Conservation (phyloP, 2,113 vertebrate species). For the Hippocampus abdominalis region DNA sequence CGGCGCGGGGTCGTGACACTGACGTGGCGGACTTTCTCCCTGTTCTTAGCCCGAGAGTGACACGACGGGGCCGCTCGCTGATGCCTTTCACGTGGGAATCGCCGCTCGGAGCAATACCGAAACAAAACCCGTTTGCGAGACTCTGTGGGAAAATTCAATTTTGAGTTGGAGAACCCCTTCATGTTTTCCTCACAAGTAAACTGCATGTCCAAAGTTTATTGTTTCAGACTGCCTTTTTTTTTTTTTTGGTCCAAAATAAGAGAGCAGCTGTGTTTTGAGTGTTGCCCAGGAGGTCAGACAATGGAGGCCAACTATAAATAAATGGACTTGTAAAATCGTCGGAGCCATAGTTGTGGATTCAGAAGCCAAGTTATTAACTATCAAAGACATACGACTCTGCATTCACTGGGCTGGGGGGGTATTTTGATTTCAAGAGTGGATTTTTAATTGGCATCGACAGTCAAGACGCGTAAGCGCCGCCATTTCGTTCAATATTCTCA, state of each 20-base stretch:
- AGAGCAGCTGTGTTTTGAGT: slow-evolving; percentile 77
- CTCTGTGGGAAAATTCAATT: slow-evolving; percentile 89
- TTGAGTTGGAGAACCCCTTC: slow-evolving; percentile 70
- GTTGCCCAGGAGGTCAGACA: slow-evolving; percentile 61
- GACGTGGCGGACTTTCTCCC: slow-evolving; percentile 76
- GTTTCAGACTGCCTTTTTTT: slow-evolving; percentile 70
- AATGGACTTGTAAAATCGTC: slow-evolving; percentile 39
- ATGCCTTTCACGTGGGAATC: slow-evolving; percentile 94
- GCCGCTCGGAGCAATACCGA: slow-evolving; percentile 83
- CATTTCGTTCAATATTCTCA: slow-evolving; percentile 45
- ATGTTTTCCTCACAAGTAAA: slow-evolving; percentile 75
- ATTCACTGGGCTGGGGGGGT: slow-evolving; percentile 21
- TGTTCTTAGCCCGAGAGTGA: slow-evolving; percentile 83
- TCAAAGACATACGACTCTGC: slow-evolving; percentile 22
- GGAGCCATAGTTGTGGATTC: slow-evolving; percentile 38
- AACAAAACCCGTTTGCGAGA: slow-evolving; percentile 75
- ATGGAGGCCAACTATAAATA: slow-evolving; percentile 70
- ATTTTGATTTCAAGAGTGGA: slow-evolving; percentile 26
- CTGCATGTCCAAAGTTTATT: slow-evolving; percentile 77
- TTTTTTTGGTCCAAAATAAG: slow-evolving; percentile 59
- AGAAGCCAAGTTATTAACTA: slow-evolving; percentile 28
- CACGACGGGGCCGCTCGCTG: slow-evolving; percentile 83
- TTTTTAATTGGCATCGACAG: slow-evolving; percentile 44
- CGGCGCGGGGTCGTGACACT: slow-evolving; percentile 82
- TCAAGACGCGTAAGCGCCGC: slow-evolving; percentile 37